Evolutionary conservation across 2,888 invertebrate genomes (phyloP).

Genomic region (Myopa testacea): DNA sequence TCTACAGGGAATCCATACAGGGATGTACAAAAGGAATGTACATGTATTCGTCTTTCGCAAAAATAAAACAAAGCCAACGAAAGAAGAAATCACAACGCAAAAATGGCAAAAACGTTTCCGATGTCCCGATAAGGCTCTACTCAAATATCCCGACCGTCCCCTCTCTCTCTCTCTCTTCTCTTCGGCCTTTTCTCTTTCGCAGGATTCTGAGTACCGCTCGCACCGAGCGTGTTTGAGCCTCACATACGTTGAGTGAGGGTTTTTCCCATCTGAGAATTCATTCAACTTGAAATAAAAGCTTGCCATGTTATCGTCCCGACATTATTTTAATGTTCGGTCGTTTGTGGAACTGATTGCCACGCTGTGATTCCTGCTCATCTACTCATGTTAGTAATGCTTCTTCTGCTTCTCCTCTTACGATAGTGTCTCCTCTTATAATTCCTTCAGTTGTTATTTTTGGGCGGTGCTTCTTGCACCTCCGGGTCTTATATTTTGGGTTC

Average conservation of each 20-base stretch:
- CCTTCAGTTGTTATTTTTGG: neutral
- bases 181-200: too few relatives aligned
- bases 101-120: slow-evolving; percentile 22
- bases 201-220: neutral
- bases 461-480: neutral
- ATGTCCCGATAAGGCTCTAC: slow-evolving; percentile 9
- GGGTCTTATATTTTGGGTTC: neutral
- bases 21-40: slow-evolving; percentile 22
- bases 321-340: slow-evolving; percentile 56
- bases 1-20: neutral
- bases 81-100: slow-evolving; percentile 7
- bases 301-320: slow-evolving; percentile 62
- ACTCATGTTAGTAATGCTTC: neutral
- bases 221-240: slow-evolving; percentile 9
- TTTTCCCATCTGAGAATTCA: slow-evolving; percentile 59
- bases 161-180: neutral
- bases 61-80: neutral
- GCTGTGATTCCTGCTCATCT: slow-evolving; percentile 27
- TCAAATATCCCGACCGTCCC: neutral
- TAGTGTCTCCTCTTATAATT: slow-evolving; percentile 16
- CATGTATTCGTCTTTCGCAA: slow-evolving; percentile 24
- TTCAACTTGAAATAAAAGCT: slow-evolving; percentile 61
- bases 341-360: slow-evolving; percentile 36
- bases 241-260: slow-evolving; percentile 20
- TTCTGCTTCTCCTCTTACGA: neutral